These are phyloP conservation scores for Paraescarpia echinospica DNA, from an alignment of 1,140 invertebrate species.

Conservation along the genomic window DNA sequence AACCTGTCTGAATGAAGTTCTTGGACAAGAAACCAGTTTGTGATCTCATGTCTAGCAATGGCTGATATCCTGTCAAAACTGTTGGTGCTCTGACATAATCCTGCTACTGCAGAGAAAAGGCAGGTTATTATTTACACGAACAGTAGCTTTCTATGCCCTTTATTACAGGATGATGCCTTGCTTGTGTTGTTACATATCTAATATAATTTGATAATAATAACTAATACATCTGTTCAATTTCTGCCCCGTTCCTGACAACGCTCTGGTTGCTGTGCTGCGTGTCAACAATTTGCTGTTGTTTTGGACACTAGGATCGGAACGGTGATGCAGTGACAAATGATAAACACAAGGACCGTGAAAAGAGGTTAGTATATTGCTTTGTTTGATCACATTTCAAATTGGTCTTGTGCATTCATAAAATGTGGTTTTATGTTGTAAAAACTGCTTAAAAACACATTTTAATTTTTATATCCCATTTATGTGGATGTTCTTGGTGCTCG, in stretches of 20 bases:
- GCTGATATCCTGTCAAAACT: not conserved
- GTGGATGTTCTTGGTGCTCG: not conserved
- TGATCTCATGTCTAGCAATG: not conserved
- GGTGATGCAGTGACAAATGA: not conserved
- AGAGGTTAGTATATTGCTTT: not conserved
- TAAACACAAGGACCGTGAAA: slow-evolving; percentile 1
- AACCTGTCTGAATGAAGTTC: not conserved
- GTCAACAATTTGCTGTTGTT: slow-evolving; percentile 5
- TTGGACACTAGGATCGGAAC: not conserved
- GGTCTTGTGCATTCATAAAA: no score
- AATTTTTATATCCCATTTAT: not conserved
- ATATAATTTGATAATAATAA: not conserved
- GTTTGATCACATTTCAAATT: not conserved
- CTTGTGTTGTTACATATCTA: not conserved
- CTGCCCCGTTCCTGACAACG: not conserved
- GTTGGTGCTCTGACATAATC: not conserved
- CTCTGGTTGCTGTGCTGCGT: slow-evolving; percentile 3
- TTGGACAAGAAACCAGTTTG: not conserved
- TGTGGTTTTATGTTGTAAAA: no score
- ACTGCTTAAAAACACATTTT: not conserved
- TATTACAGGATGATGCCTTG: not conserved
- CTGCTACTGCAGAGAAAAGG: not conserved
- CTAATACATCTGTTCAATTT: slow-evolving; percentile 6
- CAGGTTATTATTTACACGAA: not conserved
- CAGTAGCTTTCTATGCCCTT: not conserved